Evolutionary conservation across 2,797 vertebrate species (phyloP).

Genomic region (Esox lucius): DNA sequence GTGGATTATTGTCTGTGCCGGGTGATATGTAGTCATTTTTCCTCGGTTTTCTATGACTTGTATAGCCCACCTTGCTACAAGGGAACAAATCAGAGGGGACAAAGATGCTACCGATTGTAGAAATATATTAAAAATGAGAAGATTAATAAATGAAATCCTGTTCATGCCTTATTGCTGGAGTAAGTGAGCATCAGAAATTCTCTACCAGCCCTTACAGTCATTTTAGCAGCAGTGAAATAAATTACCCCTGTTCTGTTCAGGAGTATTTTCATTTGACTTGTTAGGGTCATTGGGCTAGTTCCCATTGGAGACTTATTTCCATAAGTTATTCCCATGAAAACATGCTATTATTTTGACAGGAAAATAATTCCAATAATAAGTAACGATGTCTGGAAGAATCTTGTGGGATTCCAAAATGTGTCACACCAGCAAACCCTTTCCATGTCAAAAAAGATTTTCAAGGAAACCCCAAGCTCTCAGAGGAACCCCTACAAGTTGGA

Average conservation of each 20-base stretch:
- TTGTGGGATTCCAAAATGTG: no score
- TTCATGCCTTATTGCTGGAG: neutral
- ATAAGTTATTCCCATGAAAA: neutral
- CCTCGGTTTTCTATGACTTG: constrained; percentile 2
- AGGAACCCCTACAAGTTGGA: no score
- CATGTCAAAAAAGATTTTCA: no score
- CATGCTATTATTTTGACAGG: neutral
- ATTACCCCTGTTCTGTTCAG: neutral
- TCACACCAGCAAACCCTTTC: no score
- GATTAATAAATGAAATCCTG: neutral
- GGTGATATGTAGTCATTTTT: neutral
- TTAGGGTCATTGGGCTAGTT: neutral
- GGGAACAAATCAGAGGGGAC: constrained; percentile 4
- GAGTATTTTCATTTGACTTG: neutral
- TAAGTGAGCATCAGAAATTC: constrained; percentile 1
- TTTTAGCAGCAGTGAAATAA: constrained; percentile 6
- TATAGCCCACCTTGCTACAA: constrained; percentile 21
- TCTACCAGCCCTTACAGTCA: neutral
- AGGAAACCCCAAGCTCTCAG: no score
- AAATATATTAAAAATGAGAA: constrained; percentile 9
- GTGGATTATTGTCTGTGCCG: constrained; percentile 16
- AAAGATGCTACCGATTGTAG: constrained; percentile 14
- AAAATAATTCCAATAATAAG: neutral
- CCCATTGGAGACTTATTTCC: neutral
- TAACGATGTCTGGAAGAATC: no score